Percentiles rank a stretch among this genome's conserved stretches.
These are phyloP conservation scores for Drosophila meridiana DNA, from an alignment of 2,888 invertebrate species.

Conservation along the genomic window DNA sequence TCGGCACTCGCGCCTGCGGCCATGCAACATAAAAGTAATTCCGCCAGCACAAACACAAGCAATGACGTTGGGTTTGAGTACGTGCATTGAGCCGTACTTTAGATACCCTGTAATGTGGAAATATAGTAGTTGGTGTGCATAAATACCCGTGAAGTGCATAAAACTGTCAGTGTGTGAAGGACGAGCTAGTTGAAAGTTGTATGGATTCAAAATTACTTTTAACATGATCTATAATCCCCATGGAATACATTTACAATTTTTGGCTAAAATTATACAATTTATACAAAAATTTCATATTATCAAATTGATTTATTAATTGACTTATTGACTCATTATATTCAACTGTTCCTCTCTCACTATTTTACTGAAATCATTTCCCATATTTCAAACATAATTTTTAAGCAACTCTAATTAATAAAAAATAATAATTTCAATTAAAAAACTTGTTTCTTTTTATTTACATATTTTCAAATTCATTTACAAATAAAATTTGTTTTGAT, in stretches of 20 bases:
- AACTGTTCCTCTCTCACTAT: not conserved
- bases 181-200: too few species aligned
- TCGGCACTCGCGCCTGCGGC: slow-evolving; percentile 49
- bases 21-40: slow-evolving; percentile 58
- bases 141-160: too few species aligned
- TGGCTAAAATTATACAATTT: too few species aligned
- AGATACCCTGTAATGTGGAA: slow-evolving; percentile 32
- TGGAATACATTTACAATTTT: too few species aligned
- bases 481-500: not conserved
- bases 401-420: too few species aligned
- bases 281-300: too few species aligned
- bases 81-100: not conserved
- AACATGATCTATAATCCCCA: too few species aligned
- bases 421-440: too few species aligned
- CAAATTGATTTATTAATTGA: too few species aligned
- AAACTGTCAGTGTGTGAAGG: too few species aligned
- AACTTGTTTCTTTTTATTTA: not conserved
- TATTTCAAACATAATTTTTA: not conserved
- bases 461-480: not conserved
- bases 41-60: slow-evolving; percentile 49
- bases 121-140: too few species aligned
- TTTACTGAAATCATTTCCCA: not conserved
- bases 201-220: too few species aligned
- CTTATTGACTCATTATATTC: not conserved
- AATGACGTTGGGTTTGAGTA: slow-evolving; percentile 12